These are phyloP conservation scores for Triplophysa rosa DNA, from an alignment of 2,113 vertebrate species.

Conservation along the genomic window DNA sequence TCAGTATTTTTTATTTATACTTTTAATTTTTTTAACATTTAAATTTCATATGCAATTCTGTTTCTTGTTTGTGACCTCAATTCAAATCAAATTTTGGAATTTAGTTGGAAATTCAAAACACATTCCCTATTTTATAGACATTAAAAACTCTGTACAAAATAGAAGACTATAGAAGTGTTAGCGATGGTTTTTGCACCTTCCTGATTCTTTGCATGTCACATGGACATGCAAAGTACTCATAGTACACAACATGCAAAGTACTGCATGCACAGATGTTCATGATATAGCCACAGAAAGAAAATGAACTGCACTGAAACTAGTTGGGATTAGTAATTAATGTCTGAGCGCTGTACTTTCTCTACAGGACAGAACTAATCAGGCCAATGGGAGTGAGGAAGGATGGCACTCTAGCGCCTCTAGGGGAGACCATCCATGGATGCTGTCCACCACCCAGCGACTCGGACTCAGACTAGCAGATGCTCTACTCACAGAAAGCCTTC, in stretches of 20 bases:
- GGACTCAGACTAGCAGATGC: slow-evolving; percentile 83
- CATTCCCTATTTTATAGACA: too few relatives aligned
- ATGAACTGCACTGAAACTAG: background rate
- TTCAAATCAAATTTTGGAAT: too few relatives aligned
- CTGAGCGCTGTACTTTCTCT: background rate
- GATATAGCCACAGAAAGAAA: background rate
- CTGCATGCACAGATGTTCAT: background rate
- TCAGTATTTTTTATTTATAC: too few relatives aligned
- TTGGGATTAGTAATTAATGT: background rate
- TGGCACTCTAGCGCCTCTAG: slow-evolving; percentile 90
- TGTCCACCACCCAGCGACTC: slow-evolving; percentile 78
- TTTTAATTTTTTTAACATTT: too few relatives aligned
- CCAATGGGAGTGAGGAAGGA: slow-evolving; percentile 93
- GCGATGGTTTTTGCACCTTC: background rate
- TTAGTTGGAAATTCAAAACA: too few relatives aligned
- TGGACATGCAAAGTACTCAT: background rate
- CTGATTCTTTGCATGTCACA: background rate
- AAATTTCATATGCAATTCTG: background rate
- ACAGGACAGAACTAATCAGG: slow-evolving; percentile 91
- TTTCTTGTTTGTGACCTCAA: background rate
- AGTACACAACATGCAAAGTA: background rate
- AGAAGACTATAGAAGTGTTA: background rate
- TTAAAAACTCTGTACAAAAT: too few relatives aligned
- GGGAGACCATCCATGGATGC: slow-evolving; percentile 81
- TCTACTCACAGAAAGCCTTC: slow-evolving; percentile 16